A percentile compares a stretch with the other conserved stretches of the same genome.
Evolutionary conservation across 2,797 vertebrate species (phyloP).

Genomic region (Ambastaia sidthimunki): DNA sequence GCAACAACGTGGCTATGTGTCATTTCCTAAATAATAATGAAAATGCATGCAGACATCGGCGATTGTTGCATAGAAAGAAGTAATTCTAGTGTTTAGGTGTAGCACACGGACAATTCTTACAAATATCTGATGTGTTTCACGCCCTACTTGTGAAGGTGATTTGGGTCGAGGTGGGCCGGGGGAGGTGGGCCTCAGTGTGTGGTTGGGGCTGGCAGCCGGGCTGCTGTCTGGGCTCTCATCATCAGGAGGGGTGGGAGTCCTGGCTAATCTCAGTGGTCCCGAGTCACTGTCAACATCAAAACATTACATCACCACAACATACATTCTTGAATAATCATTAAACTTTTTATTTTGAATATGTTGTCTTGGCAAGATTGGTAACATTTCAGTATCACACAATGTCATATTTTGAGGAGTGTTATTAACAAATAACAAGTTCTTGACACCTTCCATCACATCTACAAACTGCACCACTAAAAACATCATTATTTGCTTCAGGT

Average conservation of each 20-base stretch:
- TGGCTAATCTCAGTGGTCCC: conserved; percentile 90
- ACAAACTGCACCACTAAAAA: too few relatives aligned
- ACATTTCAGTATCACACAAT: too few relatives aligned
- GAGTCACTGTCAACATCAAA: conserved; percentile 81
- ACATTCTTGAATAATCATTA: neutral
- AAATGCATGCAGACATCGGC: neutral
- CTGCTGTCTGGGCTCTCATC: conserved; percentile 87
- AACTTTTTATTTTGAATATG: neutral
- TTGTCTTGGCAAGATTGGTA: neutral
- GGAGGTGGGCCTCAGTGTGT: conserved; percentile 86
- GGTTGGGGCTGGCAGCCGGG: conserved; percentile 87
- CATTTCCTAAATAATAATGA: neutral
- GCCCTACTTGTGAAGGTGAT: conserved; percentile 90
- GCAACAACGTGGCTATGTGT: neutral
- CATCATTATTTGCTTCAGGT: too few relatives aligned
- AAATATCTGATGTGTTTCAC: neutral
- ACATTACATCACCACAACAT: neutral
- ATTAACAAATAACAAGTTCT: too few relatives aligned
- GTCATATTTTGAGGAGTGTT: too few relatives aligned
- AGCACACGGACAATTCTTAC: neutral
- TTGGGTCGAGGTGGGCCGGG: conserved; percentile 90
- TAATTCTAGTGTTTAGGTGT: neutral
- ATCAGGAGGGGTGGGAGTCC: conserved; percentile 92
- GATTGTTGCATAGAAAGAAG: neutral
- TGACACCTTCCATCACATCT: too few relatives aligned